phyloP scores from a whole-genome alignment of 1,140 invertebrate genomes.

The Dendrolimus kikuchii region DNA sequence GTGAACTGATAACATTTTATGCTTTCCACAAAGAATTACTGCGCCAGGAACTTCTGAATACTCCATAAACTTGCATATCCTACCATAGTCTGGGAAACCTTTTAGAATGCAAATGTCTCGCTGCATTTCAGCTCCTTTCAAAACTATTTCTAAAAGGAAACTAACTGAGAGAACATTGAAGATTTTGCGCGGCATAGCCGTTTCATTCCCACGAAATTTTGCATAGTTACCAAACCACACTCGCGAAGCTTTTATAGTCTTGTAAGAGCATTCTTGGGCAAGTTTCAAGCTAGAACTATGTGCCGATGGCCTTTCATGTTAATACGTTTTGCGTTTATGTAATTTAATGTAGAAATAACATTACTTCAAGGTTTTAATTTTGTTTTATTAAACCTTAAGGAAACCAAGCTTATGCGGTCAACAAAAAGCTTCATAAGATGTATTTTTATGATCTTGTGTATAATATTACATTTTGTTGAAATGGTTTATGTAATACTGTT shows the following conservation, averaged over 20 bases:
- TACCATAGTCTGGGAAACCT: slow-evolving; percentile 23
- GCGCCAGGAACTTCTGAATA: slow-evolving; percentile 10
- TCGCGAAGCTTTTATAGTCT: slow-evolving; percentile 10
- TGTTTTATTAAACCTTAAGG: too few relatives aligned
- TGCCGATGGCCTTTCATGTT: background rate
- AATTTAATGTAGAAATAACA: too few relatives aligned
- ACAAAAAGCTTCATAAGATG: too few relatives aligned
- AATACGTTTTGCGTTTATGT: too few relatives aligned
- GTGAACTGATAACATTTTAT: slow-evolving; percentile 14
- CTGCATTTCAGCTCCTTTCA: slow-evolving; percentile 45
- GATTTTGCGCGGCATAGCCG: slow-evolving; percentile 23
- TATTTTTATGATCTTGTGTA: too few relatives aligned
- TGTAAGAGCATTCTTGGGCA: slow-evolving; percentile 7
- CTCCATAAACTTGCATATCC: slow-evolving; percentile 34
- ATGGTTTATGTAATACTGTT: too few relatives aligned
- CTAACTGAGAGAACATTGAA: slow-evolving; percentile 39
- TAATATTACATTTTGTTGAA: too few relatives aligned
- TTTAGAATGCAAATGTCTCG: slow-evolving; percentile 52
- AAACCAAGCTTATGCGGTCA: too few relatives aligned
- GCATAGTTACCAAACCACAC: slow-evolving; percentile 22
- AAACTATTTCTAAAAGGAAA: slow-evolving; percentile 47
- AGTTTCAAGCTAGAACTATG: slow-evolving; percentile 12
- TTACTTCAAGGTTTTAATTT: too few relatives aligned
- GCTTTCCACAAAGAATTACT: slow-evolving; percentile 21
- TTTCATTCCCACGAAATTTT: slow-evolving; percentile 29